Evolutionary conservation across 2,113 vertebrate genomes (phyloP).

Genomic region (Lepidothrix coronata): DNA sequence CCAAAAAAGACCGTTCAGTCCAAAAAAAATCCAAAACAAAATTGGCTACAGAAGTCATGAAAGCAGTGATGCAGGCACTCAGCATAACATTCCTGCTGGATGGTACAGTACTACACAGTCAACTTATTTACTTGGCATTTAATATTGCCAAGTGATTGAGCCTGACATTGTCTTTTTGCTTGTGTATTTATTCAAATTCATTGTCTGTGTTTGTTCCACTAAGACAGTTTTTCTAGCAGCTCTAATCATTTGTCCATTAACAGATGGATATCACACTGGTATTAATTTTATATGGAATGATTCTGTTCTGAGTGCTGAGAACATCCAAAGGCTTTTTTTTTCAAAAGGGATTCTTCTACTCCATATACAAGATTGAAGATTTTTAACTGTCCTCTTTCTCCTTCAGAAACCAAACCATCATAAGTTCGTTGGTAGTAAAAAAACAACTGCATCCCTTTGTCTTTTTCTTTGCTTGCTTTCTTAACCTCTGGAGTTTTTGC

Average conservation of each 20-base stretch:
- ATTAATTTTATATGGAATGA: constrained; percentile 51
- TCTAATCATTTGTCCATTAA: constrained; percentile 22
- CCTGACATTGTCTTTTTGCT: constrained; percentile 28
- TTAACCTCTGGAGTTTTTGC: neutral
- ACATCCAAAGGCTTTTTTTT: neutral
- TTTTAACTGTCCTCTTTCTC: neutral
- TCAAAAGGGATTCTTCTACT: neutral
- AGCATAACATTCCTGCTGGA: neutral
- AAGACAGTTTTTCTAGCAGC: constrained; percentile 20
- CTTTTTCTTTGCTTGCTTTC: neutral
- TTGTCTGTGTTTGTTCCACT: constrained; percentile 59
- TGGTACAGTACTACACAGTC: neutral
- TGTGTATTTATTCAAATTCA: constrained; percentile 36
- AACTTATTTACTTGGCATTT: neutral
- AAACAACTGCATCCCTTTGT: neutral
- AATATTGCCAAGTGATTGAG: neutral
- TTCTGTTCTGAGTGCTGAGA: neutral
- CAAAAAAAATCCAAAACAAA: neutral
- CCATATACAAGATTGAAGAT: neutral
- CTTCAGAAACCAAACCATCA: neutral
- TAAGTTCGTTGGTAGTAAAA: neutral
- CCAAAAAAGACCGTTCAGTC: neutral
- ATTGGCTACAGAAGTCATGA: neutral
- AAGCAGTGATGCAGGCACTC: neutral
- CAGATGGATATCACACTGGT: constrained; percentile 54